Evolutionary conservation across 2,888 invertebrate genomes (phyloP).

Genomic region (Cosmorhoe ocellata): DNA sequence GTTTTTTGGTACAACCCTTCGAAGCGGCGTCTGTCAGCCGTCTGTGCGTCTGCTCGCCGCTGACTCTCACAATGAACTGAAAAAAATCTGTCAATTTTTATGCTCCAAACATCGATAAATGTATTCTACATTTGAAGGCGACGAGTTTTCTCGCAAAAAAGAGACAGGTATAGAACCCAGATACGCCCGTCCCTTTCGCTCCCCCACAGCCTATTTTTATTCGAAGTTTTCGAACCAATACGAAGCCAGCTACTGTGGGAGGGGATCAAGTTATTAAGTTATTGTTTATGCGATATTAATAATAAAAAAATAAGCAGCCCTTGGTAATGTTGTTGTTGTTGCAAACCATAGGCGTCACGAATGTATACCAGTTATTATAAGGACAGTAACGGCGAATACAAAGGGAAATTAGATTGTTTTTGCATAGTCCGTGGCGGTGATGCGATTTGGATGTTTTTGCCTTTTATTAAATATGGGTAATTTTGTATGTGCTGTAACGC

Average conservation of each 20-base stretch:
- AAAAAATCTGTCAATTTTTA: constrained; percentile 83
- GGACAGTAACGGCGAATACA: constrained; percentile 53
- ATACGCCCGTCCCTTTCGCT: constrained; percentile 60
- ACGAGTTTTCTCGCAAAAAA: constrained; percentile 67
- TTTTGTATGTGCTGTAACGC: constrained; percentile 9
- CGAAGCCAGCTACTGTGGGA: constrained; percentile 68
- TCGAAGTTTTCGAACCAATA: constrained; percentile 70
- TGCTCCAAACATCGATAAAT: constrained; percentile 80
- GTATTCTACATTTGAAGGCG: constrained; percentile 77
- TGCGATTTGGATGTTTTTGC: constrained; percentile 63
- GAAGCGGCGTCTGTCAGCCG: constrained; percentile 41
- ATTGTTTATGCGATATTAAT: constrained; percentile 80
- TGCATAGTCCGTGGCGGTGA: constrained; percentile 52
- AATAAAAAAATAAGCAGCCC: constrained; percentile 75
- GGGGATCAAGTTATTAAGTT: constrained; percentile 79
- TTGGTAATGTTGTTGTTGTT: constrained; percentile 59
- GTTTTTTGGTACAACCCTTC: constrained; percentile 67
- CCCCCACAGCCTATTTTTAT: constrained; percentile 78
- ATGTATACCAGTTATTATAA: constrained; percentile 56
- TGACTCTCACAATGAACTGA: constrained; percentile 74
- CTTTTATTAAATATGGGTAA: constrained; percentile 39
- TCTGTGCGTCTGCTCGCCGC: constrained; percentile 51
- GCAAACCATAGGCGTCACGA: constrained; percentile 54
- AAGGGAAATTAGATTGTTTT: constrained; percentile 70
- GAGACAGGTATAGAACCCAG: constrained; percentile 43